Percentiles rank a stretch among this genome's conserved stretches.
phyloP scores from a whole-genome alignment of 2,888 invertebrate genomes.

The Halictus quadricinctus region DNA sequence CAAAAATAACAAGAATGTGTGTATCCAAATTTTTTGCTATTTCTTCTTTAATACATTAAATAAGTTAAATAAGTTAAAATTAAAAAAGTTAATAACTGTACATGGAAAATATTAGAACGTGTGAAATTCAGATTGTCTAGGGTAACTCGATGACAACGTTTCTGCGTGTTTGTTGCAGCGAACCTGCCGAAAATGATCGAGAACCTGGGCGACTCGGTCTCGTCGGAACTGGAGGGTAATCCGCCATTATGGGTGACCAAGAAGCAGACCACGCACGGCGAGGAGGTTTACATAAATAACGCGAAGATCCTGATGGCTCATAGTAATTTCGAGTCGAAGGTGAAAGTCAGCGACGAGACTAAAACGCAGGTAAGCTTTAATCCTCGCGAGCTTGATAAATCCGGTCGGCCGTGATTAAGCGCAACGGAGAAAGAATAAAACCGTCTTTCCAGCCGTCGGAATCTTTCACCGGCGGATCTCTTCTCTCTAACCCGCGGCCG shows the following conservation, averaged over 20 bases:
- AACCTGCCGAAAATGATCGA: constrained; percentile 89
- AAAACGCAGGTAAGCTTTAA: constrained; percentile 84
- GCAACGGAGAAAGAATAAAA: background rate
- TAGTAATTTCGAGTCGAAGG: constrained; percentile 86
- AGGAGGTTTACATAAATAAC: constrained; percentile 93
- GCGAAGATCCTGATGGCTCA: constrained; percentile 89
- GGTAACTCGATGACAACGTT: background rate
- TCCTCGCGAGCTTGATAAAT: constrained; percentile 9
- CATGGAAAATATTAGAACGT: too few relatives aligned
- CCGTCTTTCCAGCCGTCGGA: background rate
- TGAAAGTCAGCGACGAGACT: constrained; percentile 82
- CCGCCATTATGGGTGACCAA: constrained; percentile 93
- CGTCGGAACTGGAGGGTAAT: constrained; percentile 92
- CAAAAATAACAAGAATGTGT: too few relatives aligned
- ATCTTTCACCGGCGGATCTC: background rate
- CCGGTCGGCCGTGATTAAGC: background rate
- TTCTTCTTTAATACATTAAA: background rate
- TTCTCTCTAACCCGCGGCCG: background rate
- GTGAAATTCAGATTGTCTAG: background rate
- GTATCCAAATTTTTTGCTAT: too few relatives aligned
- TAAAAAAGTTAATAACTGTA: too few relatives aligned
- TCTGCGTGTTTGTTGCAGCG: constrained; percentile 84
- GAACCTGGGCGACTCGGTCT: constrained; percentile 88
- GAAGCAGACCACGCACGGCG: constrained; percentile 83
- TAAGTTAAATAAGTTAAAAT: too few relatives aligned